These are phyloP conservation scores for Phyto melanocephala DNA, from an alignment of 2,888 invertebrate genomes.

Conservation along the genomic window DNA sequence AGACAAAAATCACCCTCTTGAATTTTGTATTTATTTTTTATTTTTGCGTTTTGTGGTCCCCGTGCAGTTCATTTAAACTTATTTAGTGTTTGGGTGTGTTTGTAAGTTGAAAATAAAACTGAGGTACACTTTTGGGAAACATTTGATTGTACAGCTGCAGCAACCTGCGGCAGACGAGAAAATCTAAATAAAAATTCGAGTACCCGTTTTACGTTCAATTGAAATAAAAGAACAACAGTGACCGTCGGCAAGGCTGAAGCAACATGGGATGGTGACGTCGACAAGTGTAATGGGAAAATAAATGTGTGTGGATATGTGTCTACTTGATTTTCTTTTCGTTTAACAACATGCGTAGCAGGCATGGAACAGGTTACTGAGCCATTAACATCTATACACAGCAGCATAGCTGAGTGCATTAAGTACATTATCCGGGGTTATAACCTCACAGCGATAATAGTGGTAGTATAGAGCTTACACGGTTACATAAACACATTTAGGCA, in stretches of 20 bases:
- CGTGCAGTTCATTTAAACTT: slow-evolving; percentile 69
- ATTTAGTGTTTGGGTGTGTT: slow-evolving; percentile 50
- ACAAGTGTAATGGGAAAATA: slow-evolving; percentile 63
- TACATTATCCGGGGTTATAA: slow-evolving; percentile 78
- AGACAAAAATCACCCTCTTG: slow-evolving; percentile 67
- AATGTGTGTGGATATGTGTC: slow-evolving; percentile 29
- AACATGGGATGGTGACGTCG: slow-evolving; percentile 59
- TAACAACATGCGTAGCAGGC: slow-evolving; percentile 46
- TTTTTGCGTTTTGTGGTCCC: slow-evolving; percentile 73
- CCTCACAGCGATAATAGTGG: slow-evolving; percentile 66
- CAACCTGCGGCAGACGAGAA: slow-evolving; percentile 49
- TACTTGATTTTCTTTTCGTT: background rate
- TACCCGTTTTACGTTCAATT: slow-evolving; percentile 41
- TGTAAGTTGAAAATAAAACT: slow-evolving; percentile 66
- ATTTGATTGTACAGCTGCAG: slow-evolving; percentile 55
- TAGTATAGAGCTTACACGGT: slow-evolving; percentile 51
- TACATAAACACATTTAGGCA: slow-evolving; percentile 24
- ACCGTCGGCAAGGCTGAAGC: slow-evolving; percentile 57
- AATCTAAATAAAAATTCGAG: slow-evolving; percentile 33
- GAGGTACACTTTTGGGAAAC: slow-evolving; percentile 76
- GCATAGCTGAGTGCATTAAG: slow-evolving; percentile 74
- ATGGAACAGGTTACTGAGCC: slow-evolving; percentile 70
- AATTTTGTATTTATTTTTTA: slow-evolving; percentile 69
- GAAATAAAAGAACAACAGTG: slow-evolving; percentile 68
- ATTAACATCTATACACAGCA: slow-evolving; percentile 70